These are phyloP conservation scores for Microplitis demolitor DNA, from an alignment of 1,140 invertebrate species.

Conservation along the genomic window DNA sequence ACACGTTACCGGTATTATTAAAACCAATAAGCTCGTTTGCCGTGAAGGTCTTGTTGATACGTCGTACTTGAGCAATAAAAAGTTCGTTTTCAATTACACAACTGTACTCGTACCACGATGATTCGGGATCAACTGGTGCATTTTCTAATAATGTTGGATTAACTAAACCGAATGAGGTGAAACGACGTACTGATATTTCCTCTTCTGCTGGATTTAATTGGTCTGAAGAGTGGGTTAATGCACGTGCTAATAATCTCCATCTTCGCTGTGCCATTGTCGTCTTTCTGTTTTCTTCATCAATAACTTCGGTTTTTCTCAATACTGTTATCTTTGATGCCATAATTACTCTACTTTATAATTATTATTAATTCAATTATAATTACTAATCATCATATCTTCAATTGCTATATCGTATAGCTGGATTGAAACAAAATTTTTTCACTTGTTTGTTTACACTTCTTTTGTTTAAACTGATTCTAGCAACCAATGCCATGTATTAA, in stretches of 20 bases:
- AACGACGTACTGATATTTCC: slow-evolving; percentile 64
- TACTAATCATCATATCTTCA: too few species aligned
- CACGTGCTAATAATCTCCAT: slow-evolving; percentile 73
- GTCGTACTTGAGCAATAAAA: slow-evolving; percentile 64
- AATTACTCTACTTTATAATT: neutral
- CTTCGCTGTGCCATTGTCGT: slow-evolving; percentile 65
- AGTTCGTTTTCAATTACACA: slow-evolving; percentile 53
- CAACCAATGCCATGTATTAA: too few species aligned
- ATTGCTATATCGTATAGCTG: too few species aligned
- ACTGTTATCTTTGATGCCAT: slow-evolving; percentile 3
- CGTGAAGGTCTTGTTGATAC: slow-evolving; percentile 67
- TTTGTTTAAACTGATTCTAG: too few species aligned
- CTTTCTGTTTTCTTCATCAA: slow-evolving; percentile 17
- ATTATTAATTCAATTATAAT: neutral
- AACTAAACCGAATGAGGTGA: slow-evolving; percentile 65
- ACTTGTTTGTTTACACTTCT: too few species aligned
- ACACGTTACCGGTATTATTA: slow-evolving; percentile 91
- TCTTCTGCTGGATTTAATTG: slow-evolving; percentile 55
- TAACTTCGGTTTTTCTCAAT: neutral
- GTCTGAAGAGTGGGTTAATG: slow-evolving; percentile 61
- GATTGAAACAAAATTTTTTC: too few species aligned
- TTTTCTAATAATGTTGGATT: slow-evolving; percentile 46
- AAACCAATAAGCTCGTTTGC: slow-evolving; percentile 79
- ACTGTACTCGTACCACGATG: slow-evolving; percentile 63
- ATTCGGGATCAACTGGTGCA: slow-evolving; percentile 35